These are phyloP conservation scores for Catocala nupta DNA, from an alignment of 2,888 invertebrate genomes.

Conservation along the genomic window DNA sequence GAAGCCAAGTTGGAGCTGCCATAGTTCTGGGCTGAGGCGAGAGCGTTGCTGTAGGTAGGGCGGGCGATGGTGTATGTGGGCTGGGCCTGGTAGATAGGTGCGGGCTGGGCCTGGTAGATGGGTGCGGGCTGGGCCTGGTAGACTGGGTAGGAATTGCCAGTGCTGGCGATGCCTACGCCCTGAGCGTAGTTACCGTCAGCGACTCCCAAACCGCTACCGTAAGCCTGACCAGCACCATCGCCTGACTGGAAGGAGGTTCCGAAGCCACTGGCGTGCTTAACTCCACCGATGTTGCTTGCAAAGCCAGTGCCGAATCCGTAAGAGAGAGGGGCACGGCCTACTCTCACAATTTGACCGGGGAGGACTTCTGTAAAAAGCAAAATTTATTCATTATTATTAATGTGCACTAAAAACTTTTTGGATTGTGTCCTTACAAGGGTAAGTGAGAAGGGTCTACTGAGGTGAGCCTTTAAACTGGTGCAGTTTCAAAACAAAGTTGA, in stretches of 20 bases:
- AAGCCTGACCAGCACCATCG: slow-evolving; percentile 63
- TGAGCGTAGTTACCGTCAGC: slow-evolving; percentile 62
- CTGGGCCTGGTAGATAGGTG: slow-evolving; percentile 51
- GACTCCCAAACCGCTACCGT: slow-evolving; percentile 66
- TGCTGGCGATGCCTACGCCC: slow-evolving; percentile 71
- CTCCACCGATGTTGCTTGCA: slow-evolving; percentile 78
- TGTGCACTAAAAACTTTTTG: too few relatives aligned
- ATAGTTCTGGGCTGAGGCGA: slow-evolving; percentile 66
- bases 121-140: slow-evolving; percentile 49
- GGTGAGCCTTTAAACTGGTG: too few relatives aligned
- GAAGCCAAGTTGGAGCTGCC: slow-evolving; percentile 65
- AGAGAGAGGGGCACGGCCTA: slow-evolving; percentile 71
- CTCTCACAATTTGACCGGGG: slow-evolving; percentile 61
- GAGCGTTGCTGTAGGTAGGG: slow-evolving; percentile 57
- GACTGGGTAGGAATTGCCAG: slow-evolving; percentile 46
- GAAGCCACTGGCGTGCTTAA: slow-evolving; percentile 73
- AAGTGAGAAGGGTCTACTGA: too few relatives aligned
- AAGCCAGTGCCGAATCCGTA: slow-evolving; percentile 80
- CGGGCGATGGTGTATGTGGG: slow-evolving; percentile 52
- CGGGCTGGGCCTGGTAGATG: slow-evolving; percentile 44
- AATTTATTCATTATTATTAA: background rate
- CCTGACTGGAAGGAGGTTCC: slow-evolving; percentile 73
- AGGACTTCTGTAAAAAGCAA: slow-evolving; percentile 38
- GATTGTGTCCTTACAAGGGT: too few relatives aligned
- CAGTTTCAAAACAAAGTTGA: too few relatives aligned